Evolutionary conservation across 2,888 invertebrate species (phyloP), one percentile per base, ranked within the genome.

Genomic region (Sesia bembeciformis): DNA sequence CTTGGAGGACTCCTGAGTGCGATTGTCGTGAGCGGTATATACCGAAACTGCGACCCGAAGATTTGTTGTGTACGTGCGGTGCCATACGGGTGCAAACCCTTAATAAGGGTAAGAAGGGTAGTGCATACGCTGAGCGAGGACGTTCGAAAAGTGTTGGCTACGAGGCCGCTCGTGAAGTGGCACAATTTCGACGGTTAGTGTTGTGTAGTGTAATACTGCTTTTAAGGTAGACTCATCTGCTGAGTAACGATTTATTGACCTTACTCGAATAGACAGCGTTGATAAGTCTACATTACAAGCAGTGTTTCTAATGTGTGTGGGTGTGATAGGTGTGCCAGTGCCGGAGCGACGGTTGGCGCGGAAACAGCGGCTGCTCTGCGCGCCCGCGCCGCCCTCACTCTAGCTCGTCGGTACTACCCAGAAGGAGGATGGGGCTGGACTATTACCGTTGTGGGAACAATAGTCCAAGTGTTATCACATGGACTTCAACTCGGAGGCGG

Each of bases 401-500:
- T 94, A 51, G 93, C 93, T 56, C 90, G 94, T 41, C 94, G 96
- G 65, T 95, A 96, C 84, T 96, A 96, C 79, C 95, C 96, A 3
- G 96, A 96, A 84, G 95, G 95, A 3, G 95, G 95, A 7, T 96
- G 96, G 96, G 96, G 96, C 8, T 96, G 95, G 94, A 92, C 95
- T 53, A 91, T 96, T 57, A 92, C 94, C 52, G 90, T 92, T 54
- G 94, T 94, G 61, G 93, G 93, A 39, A 91, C 94, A 40, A 81
- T 94, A 56, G 94, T 94, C 39, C 94, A 96, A 74, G 83, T 94
- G 53, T 82, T 96, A 53, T 92, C 93, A 52, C 93, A 95, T 66
- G 96, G 96, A 4, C 81, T 95, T 54, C 95, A 95, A 72, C 90
- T 94, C 61, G 91, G 94, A 58, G 93, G 94, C 6, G 85, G 91